phyloP scores from a whole-genome alignment of 2,888 invertebrate genomes.

The Galerucella nymphaeae region DNA sequence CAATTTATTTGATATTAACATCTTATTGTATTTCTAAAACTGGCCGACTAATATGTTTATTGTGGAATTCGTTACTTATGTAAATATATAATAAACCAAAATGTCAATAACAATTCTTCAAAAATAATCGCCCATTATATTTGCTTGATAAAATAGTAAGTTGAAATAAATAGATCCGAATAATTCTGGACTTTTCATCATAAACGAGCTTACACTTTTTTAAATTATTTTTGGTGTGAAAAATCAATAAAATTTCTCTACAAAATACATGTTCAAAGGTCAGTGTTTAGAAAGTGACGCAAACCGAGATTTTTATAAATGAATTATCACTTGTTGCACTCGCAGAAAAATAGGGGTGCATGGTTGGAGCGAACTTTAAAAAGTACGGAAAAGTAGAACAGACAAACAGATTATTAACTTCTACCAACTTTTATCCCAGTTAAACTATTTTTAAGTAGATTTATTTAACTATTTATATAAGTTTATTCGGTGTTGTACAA shows the following conservation, averaged over 20 bases:
- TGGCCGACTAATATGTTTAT: too few species aligned
- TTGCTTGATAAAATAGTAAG: too few species aligned
- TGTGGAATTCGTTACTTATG: too few species aligned
- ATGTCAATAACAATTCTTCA: too few species aligned
- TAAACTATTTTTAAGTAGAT: not conserved
- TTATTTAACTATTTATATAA: not conserved
- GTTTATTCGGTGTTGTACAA: too few species aligned
- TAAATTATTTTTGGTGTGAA: not conserved
- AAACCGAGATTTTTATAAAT: not conserved
- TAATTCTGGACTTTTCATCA: too few species aligned
- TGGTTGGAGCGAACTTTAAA: not conserved
- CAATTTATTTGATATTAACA: too few species aligned
- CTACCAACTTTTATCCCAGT: not conserved
- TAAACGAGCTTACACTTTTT: too few species aligned
- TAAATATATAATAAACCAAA: too few species aligned
- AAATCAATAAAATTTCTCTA: not conserved
- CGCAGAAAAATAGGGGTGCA: not conserved
- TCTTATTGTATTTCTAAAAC: too few species aligned
- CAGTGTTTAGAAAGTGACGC: not conserved
- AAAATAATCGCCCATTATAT: too few species aligned
- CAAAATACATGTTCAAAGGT: not conserved
- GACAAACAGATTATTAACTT: conserved; percentile 10
- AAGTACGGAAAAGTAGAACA: conserved; percentile 3
- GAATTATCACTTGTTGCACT: conserved; percentile 13
- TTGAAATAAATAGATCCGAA: too few species aligned